Conservation (phyloP, 2,888 invertebrate genomes). For the Eristalis arbustorum region DNA sequence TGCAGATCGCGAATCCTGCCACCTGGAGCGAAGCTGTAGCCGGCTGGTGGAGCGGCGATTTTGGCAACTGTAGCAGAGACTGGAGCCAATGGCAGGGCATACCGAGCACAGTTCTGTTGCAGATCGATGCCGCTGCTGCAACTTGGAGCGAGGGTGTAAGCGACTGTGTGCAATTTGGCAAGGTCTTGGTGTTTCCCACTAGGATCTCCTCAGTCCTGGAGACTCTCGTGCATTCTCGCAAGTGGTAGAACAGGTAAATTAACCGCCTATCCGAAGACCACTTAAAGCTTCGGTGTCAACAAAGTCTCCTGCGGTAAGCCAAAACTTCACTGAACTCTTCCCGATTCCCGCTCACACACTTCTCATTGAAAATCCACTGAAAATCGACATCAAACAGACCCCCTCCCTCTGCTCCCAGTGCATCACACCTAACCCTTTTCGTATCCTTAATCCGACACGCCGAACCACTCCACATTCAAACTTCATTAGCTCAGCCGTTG, state of each 20-base stretch:
- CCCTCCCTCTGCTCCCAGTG: not conserved
- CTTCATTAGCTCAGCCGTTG: not conserved
- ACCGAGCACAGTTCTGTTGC: slow-evolving; percentile 75
- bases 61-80: slow-evolving; percentile 8
- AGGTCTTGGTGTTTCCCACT: too few relatives aligned
- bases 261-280: not conserved
- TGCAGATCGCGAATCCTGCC: too few relatives aligned
- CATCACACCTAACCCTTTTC: not conserved
- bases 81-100: slow-evolving; percentile 81
- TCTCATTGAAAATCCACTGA: too few relatives aligned
- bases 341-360: too few relatives aligned
- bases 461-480: not conserved
- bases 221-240: too few relatives aligned
- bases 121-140: slow-evolving; percentile 61
- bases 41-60: slow-evolving; percentile 24
- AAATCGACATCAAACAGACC: not conserved
- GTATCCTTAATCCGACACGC: not conserved
- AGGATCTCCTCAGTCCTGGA: too few relatives aligned
- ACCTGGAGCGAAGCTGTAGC: too few relatives aligned
- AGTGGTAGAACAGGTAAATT: too few relatives aligned
- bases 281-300: not conserved
- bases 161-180: too few relatives aligned
- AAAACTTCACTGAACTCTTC: too few relatives aligned
- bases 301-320: too few relatives aligned
- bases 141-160: slow-evolving; percentile 27